Percentiles rank a stretch among this genome's conserved stretches.
Evolutionary conservation across 2,797 vertebrate genomes (phyloP).

Genomic region (Ctenopoma kingsleyae): DNA sequence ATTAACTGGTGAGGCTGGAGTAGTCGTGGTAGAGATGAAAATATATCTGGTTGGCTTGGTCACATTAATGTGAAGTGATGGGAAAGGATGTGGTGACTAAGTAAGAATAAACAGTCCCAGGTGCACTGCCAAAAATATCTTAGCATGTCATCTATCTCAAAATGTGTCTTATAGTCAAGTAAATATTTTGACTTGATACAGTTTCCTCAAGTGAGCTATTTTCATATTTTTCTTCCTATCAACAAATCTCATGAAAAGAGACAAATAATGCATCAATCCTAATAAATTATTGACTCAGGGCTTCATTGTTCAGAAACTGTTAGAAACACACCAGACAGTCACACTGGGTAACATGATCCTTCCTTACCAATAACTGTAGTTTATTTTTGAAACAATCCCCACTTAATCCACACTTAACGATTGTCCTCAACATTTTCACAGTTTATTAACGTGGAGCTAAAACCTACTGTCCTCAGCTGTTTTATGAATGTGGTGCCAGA

Average conservation of each 20-base stretch:
- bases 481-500: too few relatives aligned
- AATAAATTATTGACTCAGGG: not conserved
- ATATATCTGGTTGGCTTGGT: conserved; percentile 9
- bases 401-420: too few relatives aligned
- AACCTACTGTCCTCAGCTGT: not conserved
- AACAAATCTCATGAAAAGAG: not conserved
- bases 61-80: conserved; percentile 30
- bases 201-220: not conserved
- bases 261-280: not conserved
- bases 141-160: conserved; percentile 7
- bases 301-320: not conserved
- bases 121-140: conserved; percentile 14
- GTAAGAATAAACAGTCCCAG: conserved; percentile 23
- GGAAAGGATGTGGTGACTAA: conserved; percentile 9
- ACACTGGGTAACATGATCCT: not conserved
- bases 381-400: not conserved
- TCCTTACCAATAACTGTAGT: not conserved
- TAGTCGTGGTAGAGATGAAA: conserved; percentile 6
- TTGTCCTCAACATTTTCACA: too few relatives aligned
- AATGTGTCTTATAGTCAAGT: not conserved
- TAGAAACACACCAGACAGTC: not conserved
- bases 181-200: conserved; percentile 1
- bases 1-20: conserved; percentile 9
- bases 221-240: conserved; percentile 5
- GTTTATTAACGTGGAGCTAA: too few relatives aligned